A percentile compares a stretch with the other conserved stretches of the same genome.
These are phyloP conservation scores for Cladopsammia gracilis DNA, from an alignment of 64 coral and sea anemone species.

Conservation along the genomic window DNA sequence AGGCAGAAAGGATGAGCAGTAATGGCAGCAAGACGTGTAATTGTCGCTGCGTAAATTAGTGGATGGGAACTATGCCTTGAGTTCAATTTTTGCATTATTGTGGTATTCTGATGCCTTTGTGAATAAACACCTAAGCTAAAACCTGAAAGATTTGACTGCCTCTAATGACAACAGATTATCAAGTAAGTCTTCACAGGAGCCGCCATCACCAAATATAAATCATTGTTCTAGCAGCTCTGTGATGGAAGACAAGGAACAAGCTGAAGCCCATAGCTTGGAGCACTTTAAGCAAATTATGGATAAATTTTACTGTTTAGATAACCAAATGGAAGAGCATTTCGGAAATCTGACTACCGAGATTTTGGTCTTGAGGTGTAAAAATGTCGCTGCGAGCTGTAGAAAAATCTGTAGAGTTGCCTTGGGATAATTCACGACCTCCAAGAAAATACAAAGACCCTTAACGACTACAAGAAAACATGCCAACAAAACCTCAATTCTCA, in stretches of 20 bases:
- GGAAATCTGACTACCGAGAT: no score
- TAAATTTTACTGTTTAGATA: no score
- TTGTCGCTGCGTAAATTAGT: constrained; percentile 1
- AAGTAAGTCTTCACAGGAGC: constrained; percentile 1
- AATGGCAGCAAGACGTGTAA: neutral
- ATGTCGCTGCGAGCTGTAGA: no score
- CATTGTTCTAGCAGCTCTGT: constrained; percentile 1
- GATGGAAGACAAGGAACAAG: neutral
- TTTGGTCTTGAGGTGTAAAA: no score
- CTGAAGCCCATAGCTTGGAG: neutral
- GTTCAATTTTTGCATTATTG: neutral
- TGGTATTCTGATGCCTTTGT: neutral
- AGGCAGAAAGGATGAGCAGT: neutral
- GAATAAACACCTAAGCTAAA: neutral
- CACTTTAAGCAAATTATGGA: neutral
- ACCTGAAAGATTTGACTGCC: neutral
- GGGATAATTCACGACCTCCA: no score
- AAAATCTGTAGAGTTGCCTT: no score
- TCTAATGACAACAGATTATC: neutral
- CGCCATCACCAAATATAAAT: constrained; percentile 1
- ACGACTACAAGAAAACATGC: no score
- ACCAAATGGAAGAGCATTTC: no score
- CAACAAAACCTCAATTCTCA: no score
- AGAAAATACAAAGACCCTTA: no score
- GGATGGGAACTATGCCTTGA: constrained; percentile 2